phyloP scores from a whole-genome alignment of 2,888 invertebrate species.

The Melipona bicolor region DNA sequence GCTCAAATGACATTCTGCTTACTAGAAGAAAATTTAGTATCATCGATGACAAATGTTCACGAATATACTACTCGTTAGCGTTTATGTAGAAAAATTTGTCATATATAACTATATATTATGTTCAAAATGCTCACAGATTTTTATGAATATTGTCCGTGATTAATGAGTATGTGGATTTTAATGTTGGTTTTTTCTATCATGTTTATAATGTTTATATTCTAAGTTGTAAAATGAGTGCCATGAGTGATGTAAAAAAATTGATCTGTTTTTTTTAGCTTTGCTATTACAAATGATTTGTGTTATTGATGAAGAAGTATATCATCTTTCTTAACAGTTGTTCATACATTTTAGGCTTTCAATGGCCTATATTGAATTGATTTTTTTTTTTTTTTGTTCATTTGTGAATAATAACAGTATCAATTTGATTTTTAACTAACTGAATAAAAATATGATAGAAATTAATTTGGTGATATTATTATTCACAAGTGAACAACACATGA shows the following conservation, averaged over 20 bases:
- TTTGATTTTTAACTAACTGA: not conserved
- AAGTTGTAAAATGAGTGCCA: conserved; percentile 66
- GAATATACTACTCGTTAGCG: not conserved
- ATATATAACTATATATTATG: not conserved
- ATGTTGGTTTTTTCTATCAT: conserved; percentile 60
- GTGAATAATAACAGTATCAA: conserved; percentile 5
- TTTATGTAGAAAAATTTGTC: not conserved
- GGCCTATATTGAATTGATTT: conserved; percentile 31
- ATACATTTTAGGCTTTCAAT: conserved; percentile 17
- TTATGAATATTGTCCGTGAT: not conserved
- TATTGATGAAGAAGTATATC: conserved; percentile 40
- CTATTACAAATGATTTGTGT: conserved; percentile 47
- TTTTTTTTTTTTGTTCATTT: not conserved
- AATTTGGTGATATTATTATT: conserved; percentile 21
- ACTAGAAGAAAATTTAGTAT: not conserved
- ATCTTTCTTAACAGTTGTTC: conserved; percentile 41
- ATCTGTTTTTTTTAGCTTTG: conserved; percentile 46
- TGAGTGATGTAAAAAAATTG: conserved; percentile 51
- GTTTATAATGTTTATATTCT: conserved; percentile 48
- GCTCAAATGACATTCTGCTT: not conserved
- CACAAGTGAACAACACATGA: conserved; percentile 37
- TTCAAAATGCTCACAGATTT: not conserved
- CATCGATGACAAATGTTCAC: not conserved
- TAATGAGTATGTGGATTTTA: conserved; percentile 11
- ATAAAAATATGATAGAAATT: not conserved